These are phyloP conservation scores for Selenia dentaria DNA, from an alignment of 2,888 invertebrate species.

Conservation along the genomic window DNA sequence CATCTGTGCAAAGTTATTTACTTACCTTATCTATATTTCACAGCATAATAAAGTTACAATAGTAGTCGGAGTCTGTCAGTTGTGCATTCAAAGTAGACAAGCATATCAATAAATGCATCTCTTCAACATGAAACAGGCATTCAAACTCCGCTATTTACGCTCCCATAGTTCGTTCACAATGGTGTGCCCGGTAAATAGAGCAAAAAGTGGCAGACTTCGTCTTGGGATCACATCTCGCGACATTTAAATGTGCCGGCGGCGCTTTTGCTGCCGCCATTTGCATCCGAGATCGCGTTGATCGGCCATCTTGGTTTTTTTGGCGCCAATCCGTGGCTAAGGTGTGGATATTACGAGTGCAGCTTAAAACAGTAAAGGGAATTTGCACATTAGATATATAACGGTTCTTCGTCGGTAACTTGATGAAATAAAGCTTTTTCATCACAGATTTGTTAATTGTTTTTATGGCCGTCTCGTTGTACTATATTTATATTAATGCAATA, in stretches of 20 bases:
- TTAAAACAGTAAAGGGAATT: too few relatives aligned
- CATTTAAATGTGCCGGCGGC: constrained; percentile 79
- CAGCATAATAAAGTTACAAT: too few relatives aligned
- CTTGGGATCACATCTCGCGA: constrained; percentile 56
- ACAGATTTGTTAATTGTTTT: too few relatives aligned
- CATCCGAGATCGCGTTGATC: constrained; percentile 76
- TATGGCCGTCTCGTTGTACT: too few relatives aligned
- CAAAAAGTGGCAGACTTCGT: constrained; percentile 57
- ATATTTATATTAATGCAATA: too few relatives aligned
- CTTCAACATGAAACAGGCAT: constrained; percentile 21
- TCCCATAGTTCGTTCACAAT: constrained; percentile 50
- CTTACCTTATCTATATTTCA: too few relatives aligned
- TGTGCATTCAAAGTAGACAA: constrained; percentile 9
- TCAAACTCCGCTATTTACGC: constrained; percentile 36
- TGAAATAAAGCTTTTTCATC: too few relatives aligned
- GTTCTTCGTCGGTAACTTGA: too few relatives aligned
- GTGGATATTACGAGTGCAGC: constrained; percentile 34
- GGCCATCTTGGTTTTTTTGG: constrained; percentile 69
- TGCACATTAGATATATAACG: too few relatives aligned
- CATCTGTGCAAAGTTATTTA: too few relatives aligned
- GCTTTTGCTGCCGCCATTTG: constrained; percentile 75
- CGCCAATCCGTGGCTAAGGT: constrained; percentile 46
- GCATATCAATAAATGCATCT: constrained; percentile 22
- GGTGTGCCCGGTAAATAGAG: constrained; percentile 66
- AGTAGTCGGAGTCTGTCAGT: neutral